Evolutionary conservation across 2,888 invertebrate species (phyloP), one percentile per base, ranked within the genome.

Genomic region (Caenorhabditis plicata): DNA sequence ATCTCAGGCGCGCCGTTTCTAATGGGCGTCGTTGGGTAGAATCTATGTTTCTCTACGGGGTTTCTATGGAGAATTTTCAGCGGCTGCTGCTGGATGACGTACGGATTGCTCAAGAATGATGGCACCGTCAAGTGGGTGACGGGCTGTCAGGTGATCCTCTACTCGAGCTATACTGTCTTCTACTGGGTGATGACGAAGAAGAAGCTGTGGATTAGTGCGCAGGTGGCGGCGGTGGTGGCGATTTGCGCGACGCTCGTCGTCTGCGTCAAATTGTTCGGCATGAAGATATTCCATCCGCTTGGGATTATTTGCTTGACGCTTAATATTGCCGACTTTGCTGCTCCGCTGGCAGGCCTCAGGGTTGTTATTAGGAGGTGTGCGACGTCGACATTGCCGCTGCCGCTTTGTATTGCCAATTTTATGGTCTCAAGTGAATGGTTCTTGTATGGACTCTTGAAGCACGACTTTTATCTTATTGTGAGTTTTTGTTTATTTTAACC

Each of bases 321-420:
- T 29, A 90, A 91, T 1, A 86, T 90, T 40, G 78, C 89, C 57
- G 90, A 90, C 75, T 88, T 91, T 80, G 90, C 89, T 17, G 88
- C 91, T 15, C 92, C 92, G 4, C 85, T 92, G 68, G 88, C 88
- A 46, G 88, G 88, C 80, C 82, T 91, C 67, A 85, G 85, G 71
- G 86, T 88, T 43, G 88, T 94, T 48, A 87, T 94, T 38, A 85
- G 84, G 78, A 88, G 88, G 17, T 87, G 89, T 83, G 91, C 90
- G 82, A 90, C 92, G 0, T 90, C 89, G 53, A 87, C 88, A 27
- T 85, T 95, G 82, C 92, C 93, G 4, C 90, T 93, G 81, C 90
- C 92, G 5, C 85, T 95, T 55, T 91, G 92, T 76, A 83, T 90
- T 41, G 88, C 90, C 73, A 92, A 90, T 66, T 87, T 90, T 27